Base-by-base conservation (phyloP, 1,140 invertebrate species). In the Drosophila teissieri region DNA sequence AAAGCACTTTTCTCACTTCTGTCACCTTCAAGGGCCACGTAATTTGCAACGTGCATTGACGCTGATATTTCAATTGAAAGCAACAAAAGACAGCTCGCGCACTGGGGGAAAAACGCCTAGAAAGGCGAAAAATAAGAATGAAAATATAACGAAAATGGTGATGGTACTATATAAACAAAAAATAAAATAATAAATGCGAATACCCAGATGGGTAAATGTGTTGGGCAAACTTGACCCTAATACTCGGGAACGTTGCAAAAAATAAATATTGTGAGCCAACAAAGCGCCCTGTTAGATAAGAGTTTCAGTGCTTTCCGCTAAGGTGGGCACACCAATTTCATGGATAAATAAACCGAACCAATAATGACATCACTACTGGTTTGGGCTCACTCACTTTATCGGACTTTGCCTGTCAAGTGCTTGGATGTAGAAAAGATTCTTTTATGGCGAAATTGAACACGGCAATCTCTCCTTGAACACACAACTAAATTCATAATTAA, bases 1-100 rank as follows among this genome's bases (percentile, higher is more conserved):
- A 74, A 65, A 82, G 79, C 80, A 78, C 57, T 81, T 39, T 14
- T 39, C 37, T 39, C 37, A 14, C 57, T 79, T 56, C 60, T 74
- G 69, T 78, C 74, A 82, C 79, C 74, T 82, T 82, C 80, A 83
- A 83, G 69, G 63, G 80, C 80, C 80, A 82, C 80, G 80, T 82
- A 82, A 70, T 79, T 83, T 79, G 75, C 80, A 83, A 73, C 68
- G 80, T 83, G 80, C 74, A 82, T 63, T 78, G 79, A 74, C 73
- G 80, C 60, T 69, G 45, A 83, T 75, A 74, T 78, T 83, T 75
- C 53, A 83, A 83, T 75, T 79, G 80, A 83, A 82, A 73, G 49
- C 75, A 40, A 31, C 48, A 57, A 77, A 39, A 37, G 31, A 34
- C 45, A 42, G 65, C 27, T 39, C 37, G 24, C 55, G 24, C 55